Conservation (phyloP, 2,888 invertebrate genomes). For the Luffia ferchaultella region DNA sequence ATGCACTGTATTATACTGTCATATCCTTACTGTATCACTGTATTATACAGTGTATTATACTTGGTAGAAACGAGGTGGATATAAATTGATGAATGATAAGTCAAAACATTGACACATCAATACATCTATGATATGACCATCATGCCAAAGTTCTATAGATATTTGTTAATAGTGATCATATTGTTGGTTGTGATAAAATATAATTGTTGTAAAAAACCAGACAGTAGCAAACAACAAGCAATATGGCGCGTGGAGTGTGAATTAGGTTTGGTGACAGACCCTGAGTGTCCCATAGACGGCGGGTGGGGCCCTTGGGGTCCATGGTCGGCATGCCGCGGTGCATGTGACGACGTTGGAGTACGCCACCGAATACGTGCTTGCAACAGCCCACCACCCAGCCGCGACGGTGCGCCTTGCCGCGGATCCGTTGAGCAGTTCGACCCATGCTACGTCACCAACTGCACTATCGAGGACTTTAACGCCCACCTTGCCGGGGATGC, state of each 20-base stretch:
- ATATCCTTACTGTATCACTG: too few relatives aligned
- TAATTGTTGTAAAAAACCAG: conserved; percentile 26
- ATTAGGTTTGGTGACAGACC: conserved; percentile 37
- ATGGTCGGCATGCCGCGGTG: conserved; percentile 50
- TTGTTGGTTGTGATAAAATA: too few relatives aligned
- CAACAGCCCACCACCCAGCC: conserved; percentile 45
- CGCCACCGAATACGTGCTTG: conserved; percentile 42
- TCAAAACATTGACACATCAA: too few relatives aligned
- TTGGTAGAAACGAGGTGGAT: too few relatives aligned
- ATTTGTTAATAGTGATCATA: too few relatives aligned
- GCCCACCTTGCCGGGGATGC: conserved; percentile 35
- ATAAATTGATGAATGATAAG: too few relatives aligned
- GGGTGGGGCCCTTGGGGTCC: conserved; percentile 54
- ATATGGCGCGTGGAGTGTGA: conserved; percentile 52
- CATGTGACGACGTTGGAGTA: conserved; percentile 51
- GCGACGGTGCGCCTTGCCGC: conserved; percentile 44
- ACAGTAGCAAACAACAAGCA: conserved; percentile 29
- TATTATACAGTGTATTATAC: too few relatives aligned
- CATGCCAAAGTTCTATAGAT: too few relatives aligned
- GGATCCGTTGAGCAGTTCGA: conserved; percentile 43
- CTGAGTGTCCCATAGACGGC: conserved; percentile 53
- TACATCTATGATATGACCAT: too few relatives aligned
- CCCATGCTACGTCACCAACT: conserved; percentile 44
- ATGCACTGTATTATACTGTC: too few relatives aligned
- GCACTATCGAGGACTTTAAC: conserved; percentile 42